Conservation (phyloP, 2,113 vertebrate genomes). For the Galemys pyrenaicus region DNA sequence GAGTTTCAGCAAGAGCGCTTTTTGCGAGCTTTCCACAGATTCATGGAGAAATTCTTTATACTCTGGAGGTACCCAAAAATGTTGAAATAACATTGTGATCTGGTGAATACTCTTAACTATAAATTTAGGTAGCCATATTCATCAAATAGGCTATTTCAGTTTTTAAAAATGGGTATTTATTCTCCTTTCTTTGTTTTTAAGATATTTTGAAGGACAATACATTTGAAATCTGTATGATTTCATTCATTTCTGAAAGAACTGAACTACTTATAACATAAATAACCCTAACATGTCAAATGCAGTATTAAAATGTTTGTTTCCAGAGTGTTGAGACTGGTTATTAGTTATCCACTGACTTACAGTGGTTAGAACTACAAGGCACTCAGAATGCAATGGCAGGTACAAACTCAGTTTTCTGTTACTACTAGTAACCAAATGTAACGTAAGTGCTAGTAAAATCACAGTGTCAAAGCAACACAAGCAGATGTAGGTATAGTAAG, state of each 20-base stretch:
- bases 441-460: background rate
- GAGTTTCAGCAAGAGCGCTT: constrained; percentile 19
- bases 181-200: background rate
- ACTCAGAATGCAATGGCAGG: background rate
- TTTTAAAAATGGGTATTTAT: background rate
- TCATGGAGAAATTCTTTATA: constrained; percentile 24
- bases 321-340: background rate
- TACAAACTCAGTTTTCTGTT: background rate
- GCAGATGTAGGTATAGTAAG: background rate
- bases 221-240: background rate
- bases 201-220: background rate
- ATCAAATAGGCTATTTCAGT: background rate
- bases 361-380: background rate
- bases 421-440: background rate
- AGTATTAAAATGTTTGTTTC: background rate
- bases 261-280: background rate
- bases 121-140: background rate
- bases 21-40: constrained; percentile 23
- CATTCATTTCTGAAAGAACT: background rate
- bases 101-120: background rate
- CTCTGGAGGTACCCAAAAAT: background rate
- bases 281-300: background rate
- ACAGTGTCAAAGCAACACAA: background rate
- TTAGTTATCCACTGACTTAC: background rate
- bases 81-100: background rate